Evolutionary conservation across 1,140 invertebrate genomes (phyloP).

Genomic region (Teleopsis dalmanni): DNA sequence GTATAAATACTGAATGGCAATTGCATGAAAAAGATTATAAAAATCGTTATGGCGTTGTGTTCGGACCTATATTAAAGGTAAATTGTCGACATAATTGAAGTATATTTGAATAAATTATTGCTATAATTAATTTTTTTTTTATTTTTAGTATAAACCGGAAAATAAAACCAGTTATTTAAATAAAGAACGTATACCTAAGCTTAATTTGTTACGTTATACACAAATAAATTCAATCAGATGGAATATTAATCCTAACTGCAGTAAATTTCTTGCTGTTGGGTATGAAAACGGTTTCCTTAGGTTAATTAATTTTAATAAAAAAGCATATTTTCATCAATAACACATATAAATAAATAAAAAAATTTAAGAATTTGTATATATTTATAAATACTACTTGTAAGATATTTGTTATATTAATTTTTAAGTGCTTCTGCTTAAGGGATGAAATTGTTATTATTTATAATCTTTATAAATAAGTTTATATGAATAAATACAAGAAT

Average conservation of each 20-base stretch:
- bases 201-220: conserved; percentile 13
- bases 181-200: conserved; percentile 11
- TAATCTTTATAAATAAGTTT: too few relatives aligned
- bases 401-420: too few relatives aligned
- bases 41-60: conserved; percentile 24
- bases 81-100: neutral
- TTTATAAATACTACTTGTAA: neutral
- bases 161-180: conserved; percentile 8
- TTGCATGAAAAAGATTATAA: conserved; percentile 15
- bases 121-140: neutral
- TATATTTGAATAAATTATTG: neutral
- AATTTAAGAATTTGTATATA: neutral
- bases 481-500: too few relatives aligned
- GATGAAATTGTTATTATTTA: too few relatives aligned
- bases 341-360: too few relatives aligned
- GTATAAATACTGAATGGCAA: neutral
- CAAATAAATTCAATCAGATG: conserved; percentile 24
- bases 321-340: conserved; percentile 23
- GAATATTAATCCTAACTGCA: conserved; percentile 22
- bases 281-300: conserved; percentile 35
- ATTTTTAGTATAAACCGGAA: neutral
- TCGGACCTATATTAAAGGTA: conserved; percentile 16
- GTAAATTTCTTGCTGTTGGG: conserved; percentile 25
- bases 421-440: too few relatives aligned
- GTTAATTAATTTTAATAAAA: conserved; percentile 19